Percentiles rank a stretch among this genome's conserved stretches.
phyloP scores from a whole-genome alignment of 1,140 invertebrate species.

The Chlorops oryzae region DNA sequence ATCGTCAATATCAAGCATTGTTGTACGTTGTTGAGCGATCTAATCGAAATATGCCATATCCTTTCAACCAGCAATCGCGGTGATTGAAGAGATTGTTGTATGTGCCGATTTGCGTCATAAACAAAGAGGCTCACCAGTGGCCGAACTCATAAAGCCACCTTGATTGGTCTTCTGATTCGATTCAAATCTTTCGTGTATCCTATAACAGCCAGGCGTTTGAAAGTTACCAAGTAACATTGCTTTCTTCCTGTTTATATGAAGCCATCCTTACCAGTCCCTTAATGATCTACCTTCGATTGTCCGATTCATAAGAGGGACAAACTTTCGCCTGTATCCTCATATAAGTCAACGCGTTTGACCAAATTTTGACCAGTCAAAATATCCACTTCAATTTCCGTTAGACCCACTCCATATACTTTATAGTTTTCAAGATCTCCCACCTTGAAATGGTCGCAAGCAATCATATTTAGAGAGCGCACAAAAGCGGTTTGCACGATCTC shows the following conservation, averaged over 20 bases:
- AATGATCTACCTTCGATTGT: constrained; percentile 74
- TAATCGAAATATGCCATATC: no score
- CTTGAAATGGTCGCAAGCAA: constrained; percentile 54
- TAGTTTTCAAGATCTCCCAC: constrained; percentile 43
- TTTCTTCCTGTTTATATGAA: no score
- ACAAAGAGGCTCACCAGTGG: no score
- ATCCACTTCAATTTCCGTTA: constrained; percentile 66
- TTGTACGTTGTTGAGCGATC: no score
- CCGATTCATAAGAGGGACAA: constrained; percentile 74
- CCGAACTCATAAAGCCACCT: constrained; percentile 63
- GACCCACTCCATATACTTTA: constrained; percentile 56
- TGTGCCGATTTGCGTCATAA: no score
- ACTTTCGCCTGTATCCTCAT: constrained; percentile 69
- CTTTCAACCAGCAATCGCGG: no score
- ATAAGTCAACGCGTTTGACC: constrained; percentile 60
- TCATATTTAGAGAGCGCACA: constrained; percentile 57
- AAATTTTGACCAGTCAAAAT: constrained; percentile 65
- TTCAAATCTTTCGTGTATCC: no score
- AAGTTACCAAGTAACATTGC: no score
- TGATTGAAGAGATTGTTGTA: no score
- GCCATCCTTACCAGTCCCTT: no score
- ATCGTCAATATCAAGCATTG: no score
- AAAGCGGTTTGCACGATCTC: constrained; percentile 57
- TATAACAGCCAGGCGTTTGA: no score
- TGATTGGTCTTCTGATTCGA: constrained; percentile 70